phyloP scores from a whole-genome alignment of 2,797 vertebrate genomes.

The Decapterus maruadsi region DNA sequence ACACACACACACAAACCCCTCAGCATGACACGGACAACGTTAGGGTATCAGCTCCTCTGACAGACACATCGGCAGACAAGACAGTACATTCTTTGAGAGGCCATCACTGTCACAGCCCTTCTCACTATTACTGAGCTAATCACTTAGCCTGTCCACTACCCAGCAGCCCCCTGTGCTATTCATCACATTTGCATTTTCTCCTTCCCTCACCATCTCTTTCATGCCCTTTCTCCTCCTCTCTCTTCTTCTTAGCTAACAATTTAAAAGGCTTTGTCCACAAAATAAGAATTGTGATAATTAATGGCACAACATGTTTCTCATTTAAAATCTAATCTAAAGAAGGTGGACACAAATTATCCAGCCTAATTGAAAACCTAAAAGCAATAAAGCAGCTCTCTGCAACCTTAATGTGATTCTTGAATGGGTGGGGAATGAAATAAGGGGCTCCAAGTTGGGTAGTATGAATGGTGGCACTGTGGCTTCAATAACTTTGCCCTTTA shows the following conservation, averaged over 20 bases:
- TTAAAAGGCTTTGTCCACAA: conserved; percentile 72
- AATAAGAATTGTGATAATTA: conserved; percentile 83
- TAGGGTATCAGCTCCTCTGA: conserved; percentile 47
- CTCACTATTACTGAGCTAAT: conserved; percentile 60
- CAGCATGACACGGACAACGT: not conserved
- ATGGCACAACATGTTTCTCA: conserved; percentile 84
- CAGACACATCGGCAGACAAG: conserved; percentile 15
- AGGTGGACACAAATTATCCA: conserved; percentile 81
- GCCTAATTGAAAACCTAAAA: conserved; percentile 83
- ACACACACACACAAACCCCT: not conserved
- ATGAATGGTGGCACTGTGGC: conserved; percentile 47
- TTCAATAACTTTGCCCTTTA: conserved; percentile 58
- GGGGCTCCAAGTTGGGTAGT: conserved; percentile 48
- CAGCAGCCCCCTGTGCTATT: conserved; percentile 23
- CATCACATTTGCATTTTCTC: conserved; percentile 47
- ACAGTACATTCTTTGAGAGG: conserved; percentile 22
- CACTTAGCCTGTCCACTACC: conserved; percentile 49
- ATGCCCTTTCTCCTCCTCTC: not conserved
- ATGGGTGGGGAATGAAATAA: conserved; percentile 64
- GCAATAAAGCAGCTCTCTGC: conserved; percentile 72
- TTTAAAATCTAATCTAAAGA: conserved; percentile 84
- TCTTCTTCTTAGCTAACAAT: conserved; percentile 25
- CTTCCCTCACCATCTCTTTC: conserved; percentile 5
- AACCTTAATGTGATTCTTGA: conserved; percentile 75
- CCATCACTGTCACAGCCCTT: conserved; percentile 52